Percentiles rank a stretch among this genome's conserved stretches.
Evolutionary conservation across 2,113 vertebrate species (phyloP).

Genomic region (Neofelis nebulosa): DNA sequence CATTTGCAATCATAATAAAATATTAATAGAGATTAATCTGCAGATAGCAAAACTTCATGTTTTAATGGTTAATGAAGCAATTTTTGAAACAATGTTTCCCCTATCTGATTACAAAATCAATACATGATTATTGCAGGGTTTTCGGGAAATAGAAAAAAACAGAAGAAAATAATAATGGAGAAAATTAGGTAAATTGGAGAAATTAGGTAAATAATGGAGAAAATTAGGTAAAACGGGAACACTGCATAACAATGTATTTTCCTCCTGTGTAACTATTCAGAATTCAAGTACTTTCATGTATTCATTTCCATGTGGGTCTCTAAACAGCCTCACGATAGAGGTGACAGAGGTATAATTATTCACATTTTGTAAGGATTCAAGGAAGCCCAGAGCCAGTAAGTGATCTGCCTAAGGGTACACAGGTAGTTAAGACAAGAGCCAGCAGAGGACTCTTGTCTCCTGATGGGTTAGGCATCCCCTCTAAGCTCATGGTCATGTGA

Average conservation of each 20-base stretch:
- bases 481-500: not conserved
- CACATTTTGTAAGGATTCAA: conserved; percentile 15
- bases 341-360: not conserved
- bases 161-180: not conserved
- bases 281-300: conserved; percentile 33
- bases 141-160: not conserved
- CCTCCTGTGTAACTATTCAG: conserved; percentile 21
- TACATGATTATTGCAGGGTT: not conserved
- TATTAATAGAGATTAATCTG: not conserved
- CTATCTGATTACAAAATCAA: conserved; percentile 30
- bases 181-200: conserved; percentile 37
- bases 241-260: not conserved
- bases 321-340: conserved; percentile 13
- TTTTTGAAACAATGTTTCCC: not conserved
- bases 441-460: not conserved
- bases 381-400: not conserved
- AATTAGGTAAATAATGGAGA: conserved; percentile 17
- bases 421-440: not conserved
- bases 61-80: conserved; percentile 2
- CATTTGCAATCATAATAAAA: conserved; percentile 27
- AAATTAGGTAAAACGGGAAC: not conserved
- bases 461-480: not conserved
- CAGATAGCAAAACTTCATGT: not conserved
- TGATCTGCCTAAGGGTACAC: not conserved
- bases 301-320: not conserved